Conservation (phyloP, 2,113 vertebrate genomes). For the Atherinomorus stipes region DNA sequence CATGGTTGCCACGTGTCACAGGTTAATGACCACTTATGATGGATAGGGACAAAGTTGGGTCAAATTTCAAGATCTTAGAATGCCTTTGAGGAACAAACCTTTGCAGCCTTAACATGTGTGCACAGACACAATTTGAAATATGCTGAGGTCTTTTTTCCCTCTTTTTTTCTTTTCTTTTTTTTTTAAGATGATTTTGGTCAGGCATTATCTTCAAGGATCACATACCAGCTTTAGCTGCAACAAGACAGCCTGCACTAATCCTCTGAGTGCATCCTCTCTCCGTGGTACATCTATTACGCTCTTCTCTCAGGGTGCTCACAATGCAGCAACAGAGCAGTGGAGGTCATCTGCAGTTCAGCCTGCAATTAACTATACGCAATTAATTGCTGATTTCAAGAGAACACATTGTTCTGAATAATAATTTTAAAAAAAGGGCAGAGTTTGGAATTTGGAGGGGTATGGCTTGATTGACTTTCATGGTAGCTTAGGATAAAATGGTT, state of each 20-base stretch:
- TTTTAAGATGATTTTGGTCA: slow-evolving; percentile 27
- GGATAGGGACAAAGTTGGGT: slow-evolving; percentile 59
- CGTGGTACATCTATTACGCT: slow-evolving; percentile 33
- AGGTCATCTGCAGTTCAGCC: slow-evolving; percentile 72
- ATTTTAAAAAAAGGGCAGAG: slow-evolving; percentile 57
- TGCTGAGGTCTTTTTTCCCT: not conserved
- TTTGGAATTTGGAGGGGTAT: slow-evolving; percentile 56
- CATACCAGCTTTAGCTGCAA: slow-evolving; percentile 31
- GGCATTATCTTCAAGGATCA: slow-evolving; percentile 46
- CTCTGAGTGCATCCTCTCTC: slow-evolving; percentile 34
- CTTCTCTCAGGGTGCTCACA: slow-evolving; percentile 32
- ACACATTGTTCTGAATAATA: slow-evolving; percentile 60
- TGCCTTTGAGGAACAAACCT: slow-evolving; percentile 30
- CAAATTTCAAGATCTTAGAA: slow-evolving; percentile 40
- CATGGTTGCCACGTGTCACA: slow-evolving; percentile 50
- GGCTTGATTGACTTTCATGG: slow-evolving; percentile 74
- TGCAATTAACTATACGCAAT: slow-evolving; percentile 71
- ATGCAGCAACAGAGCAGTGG: slow-evolving; percentile 34
- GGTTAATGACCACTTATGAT: slow-evolving; percentile 66
- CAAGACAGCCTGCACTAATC: slow-evolving; percentile 34
- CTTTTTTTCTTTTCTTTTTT: not conserved
- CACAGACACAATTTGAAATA: slow-evolving; percentile 3
- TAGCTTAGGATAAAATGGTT: slow-evolving; percentile 65
- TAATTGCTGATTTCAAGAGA: slow-evolving; percentile 72
- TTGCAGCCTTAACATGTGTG: slow-evolving; percentile 1